Percentiles rank a stretch among this genome's conserved stretches.
phyloP scores from a whole-genome alignment of 2,888 invertebrate species.

The Agriotes lineatus region DNA sequence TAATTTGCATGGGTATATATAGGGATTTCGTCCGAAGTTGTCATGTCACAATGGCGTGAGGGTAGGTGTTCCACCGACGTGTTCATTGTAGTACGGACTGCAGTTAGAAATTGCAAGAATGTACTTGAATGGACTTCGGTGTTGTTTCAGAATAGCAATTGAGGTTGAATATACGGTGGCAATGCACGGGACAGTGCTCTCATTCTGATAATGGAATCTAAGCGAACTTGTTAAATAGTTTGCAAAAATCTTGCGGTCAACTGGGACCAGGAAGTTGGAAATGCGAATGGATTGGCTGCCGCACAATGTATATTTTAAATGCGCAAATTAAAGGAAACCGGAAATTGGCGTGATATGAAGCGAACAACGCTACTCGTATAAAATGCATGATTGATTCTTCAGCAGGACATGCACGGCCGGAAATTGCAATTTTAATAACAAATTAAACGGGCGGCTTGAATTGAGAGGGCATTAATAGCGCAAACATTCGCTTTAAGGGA shows the following conservation, averaged over 20 bases:
- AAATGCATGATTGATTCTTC: constrained; percentile 51
- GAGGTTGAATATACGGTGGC: background rate
- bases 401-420: constrained; percentile 42
- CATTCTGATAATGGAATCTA: background rate
- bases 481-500: constrained; percentile 25
- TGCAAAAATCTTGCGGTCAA: constrained; percentile 13
- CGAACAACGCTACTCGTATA: constrained; percentile 43
- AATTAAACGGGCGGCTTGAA: constrained; percentile 44
- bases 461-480: constrained; percentile 23
- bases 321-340: constrained; percentile 38
- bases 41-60: background rate
- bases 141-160: constrained; percentile 5
- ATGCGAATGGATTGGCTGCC: background rate
- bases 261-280: background rate
- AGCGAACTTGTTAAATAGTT: background rate
- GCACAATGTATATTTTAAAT: constrained; percentile 36
- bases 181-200: background rate
- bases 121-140: background rate
- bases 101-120: constrained; percentile 5
- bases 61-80: background rate
- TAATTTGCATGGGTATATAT: constrained; percentile 8
- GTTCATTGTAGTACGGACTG: constrained; percentile 3
- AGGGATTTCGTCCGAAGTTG: background rate
- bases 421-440: constrained; percentile 53
- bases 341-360: constrained; percentile 40